Conservation (phyloP, 2,888 invertebrate species). For the Belgica antarctica region DNA sequence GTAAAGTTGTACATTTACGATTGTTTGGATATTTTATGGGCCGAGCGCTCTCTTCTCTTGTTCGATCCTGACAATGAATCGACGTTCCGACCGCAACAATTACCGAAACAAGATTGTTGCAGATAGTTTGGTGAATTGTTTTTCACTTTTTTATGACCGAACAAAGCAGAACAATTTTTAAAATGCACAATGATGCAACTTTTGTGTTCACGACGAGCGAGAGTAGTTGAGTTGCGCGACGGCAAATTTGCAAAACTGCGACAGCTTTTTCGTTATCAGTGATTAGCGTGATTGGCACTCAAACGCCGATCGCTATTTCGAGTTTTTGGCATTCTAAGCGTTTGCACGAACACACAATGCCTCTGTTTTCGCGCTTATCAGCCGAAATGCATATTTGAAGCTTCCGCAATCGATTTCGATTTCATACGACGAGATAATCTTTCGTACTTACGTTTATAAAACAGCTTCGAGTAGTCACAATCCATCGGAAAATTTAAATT, state of each 20-base stretch:
- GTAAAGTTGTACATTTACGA: too few relatives aligned
- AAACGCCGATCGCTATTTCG: not conserved
- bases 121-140: too few relatives aligned
- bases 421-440: not conserved
- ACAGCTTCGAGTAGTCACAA: conserved; percentile 59
- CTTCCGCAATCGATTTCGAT: not conserved
- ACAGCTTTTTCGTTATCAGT: conserved; percentile 4
- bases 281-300: not conserved
- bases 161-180: too few relatives aligned
- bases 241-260: too few relatives aligned
- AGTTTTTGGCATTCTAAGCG: too few relatives aligned
- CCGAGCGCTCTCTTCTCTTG: too few relatives aligned
- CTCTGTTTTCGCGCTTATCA: not conserved
- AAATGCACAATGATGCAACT: not conserved
- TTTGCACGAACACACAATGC: conserved; percentile 4
- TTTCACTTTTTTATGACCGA: too few relatives aligned
- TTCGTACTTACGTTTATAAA: conserved; percentile 60
- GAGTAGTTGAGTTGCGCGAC: conserved; percentile 1
- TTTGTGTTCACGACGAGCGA: not conserved
- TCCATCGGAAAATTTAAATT: conserved; percentile 51
- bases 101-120: too few relatives aligned
- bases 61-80: too few relatives aligned
- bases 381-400: too few relatives aligned
- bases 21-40: too few relatives aligned
- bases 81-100: too few relatives aligned